These are phyloP conservation scores for Eurois occulta DNA, from an alignment of 2,888 invertebrate genomes.

Conservation along the genomic window DNA sequence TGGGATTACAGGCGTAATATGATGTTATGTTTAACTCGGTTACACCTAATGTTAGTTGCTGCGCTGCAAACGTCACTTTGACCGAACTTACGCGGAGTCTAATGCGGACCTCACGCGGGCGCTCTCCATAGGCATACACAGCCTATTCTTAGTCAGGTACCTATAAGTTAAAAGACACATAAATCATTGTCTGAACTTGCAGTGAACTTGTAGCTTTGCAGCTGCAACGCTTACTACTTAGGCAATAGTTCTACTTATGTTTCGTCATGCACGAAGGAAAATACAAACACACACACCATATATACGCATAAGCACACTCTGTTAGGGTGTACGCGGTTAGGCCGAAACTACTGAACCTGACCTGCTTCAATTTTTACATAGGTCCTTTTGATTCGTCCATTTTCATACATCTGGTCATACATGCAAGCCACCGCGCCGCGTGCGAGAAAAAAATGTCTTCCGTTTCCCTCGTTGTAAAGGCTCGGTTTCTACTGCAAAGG, in stretches of 20 bases:
- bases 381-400: neutral
- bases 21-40: neutral
- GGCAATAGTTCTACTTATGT: conserved; percentile 23
- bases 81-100: neutral
- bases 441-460: neutral
- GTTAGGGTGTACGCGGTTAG: no score
- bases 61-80: neutral
- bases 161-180: conserved; percentile 43
- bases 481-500: neutral
- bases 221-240: conserved; percentile 41
- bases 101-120: neutral
- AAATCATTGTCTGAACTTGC: conserved; percentile 37
- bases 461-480: neutral
- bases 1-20: neutral
- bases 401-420: neutral
- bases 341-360: neutral
- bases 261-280: conserved; percentile 23
- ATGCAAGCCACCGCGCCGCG: neutral
- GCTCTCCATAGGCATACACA: conserved; percentile 1
- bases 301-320: neutral
- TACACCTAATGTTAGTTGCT: neutral
- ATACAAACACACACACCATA: conserved; percentile 4
- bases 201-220: conserved; percentile 25
- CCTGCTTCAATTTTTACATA: neutral
- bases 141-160: conserved; percentile 43